Base-by-base conservation (phyloP, 2,113 vertebrate species). In the Etia nguti region DNA sequence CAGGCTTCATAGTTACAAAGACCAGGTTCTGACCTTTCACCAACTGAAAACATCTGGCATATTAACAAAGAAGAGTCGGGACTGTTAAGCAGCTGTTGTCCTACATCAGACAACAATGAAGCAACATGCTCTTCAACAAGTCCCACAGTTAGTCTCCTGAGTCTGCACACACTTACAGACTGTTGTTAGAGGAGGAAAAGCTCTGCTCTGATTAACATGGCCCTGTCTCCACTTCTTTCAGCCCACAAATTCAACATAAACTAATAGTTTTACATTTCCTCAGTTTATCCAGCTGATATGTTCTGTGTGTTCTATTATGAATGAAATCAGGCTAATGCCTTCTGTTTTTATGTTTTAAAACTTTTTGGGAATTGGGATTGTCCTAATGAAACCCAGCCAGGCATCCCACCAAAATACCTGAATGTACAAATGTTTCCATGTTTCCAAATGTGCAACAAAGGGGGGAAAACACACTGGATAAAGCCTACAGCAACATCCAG, bases 191-290 rank as follows among this genome's bases (percentile, higher is more conserved):
- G 24, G 12, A 15, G 41, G 12, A 26, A 7, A 13, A 5, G 41
- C 11, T 43, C 5, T 2, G 24, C 55, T 13, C 11, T 20, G 18
- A 20, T 20, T 20, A 20, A 4, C 50, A 52, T 9, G 50, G 50
- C 2, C 8, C 18, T 26, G 55, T 26, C 12, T 22, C 11, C n/a
- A 24, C n/a, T 24, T 0, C 11, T 43, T 12, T 43, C 4, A 43
- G 4, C 11, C 5, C 11, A 10, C 38, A 43, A 43, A 43, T 43
- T 12, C 41, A 43, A n/a, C 8, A 43, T 43, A 4, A 43, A 4
- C 10, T 43, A 12, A 43, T 43, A 43, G 4, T 43, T 43, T 10
- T 8, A 36, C 34, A 22, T 22, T 22, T 1, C 22, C 52, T 55
- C 52, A 11, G 0, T 0, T 56, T 26, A 26, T 24, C 22, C 55